These are phyloP conservation scores for Catostylus mosaicus DNA, from an alignment of 30 jellyfish, hydroid and myxozoan genomes.

Conservation along the genomic window DNA sequence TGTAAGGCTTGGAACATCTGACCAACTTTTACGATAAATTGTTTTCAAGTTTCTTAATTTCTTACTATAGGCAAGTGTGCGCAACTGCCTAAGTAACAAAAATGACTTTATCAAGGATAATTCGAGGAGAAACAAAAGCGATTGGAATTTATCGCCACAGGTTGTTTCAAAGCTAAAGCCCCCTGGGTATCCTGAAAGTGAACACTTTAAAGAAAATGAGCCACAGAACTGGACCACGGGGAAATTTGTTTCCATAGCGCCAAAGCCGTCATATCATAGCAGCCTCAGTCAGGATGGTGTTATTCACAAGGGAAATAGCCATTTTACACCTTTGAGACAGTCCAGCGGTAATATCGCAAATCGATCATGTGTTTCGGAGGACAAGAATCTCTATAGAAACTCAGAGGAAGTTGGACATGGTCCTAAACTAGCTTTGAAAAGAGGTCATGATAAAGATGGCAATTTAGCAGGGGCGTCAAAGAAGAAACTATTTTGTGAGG, in stretches of 20 bases:
- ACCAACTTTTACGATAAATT: too few species aligned
- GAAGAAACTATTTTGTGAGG: not conserved
- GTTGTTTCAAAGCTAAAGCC: slow-evolving; percentile 14
- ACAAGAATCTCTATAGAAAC: not conserved
- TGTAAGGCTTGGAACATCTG: too few species aligned
- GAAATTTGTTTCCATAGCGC: slow-evolving; percentile 31
- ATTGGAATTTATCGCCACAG: slow-evolving; percentile 15
- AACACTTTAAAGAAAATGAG: not conserved
- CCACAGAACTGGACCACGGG: slow-evolving; percentile 10
- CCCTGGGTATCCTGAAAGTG: not conserved
- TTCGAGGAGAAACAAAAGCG: not conserved
- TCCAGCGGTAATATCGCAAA: not conserved
- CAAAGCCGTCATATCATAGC: not conserved
- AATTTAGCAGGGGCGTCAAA: not conserved
- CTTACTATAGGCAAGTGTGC: slow-evolving; percentile 26
- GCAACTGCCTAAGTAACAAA: slow-evolving; percentile 45
- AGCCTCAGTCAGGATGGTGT: slow-evolving; percentile 23
- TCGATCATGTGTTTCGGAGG: slow-evolving; percentile 20
- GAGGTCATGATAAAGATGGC: not conserved
- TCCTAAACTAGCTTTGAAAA: not conserved
- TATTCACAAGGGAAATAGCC: not conserved
- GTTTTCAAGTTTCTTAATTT: not conserved
- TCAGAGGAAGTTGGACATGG: not conserved
- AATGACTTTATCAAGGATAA: slow-evolving; percentile 12
- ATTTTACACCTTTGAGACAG: slow-evolving; percentile 4